Base-by-base conservation (phyloP, 2,113 vertebrate species). In the Eudyptes chrysolophus region DNA sequence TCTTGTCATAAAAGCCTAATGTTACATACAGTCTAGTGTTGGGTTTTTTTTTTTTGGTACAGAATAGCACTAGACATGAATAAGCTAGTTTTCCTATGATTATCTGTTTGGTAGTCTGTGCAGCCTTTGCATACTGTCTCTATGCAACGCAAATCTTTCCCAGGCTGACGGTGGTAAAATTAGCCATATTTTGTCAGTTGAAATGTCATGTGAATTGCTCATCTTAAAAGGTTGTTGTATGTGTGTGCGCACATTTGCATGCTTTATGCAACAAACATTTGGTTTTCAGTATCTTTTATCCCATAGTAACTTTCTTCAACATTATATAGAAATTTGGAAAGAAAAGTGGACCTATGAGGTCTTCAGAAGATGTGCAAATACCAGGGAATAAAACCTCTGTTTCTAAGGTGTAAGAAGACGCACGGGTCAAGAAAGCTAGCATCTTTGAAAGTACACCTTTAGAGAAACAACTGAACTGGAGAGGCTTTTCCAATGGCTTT, bases 171-270 rank as follows among this genome's bases (percentile, higher is more conserved):
- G 36, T 15, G 27, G n/a, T 34, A 79, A 82, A 88, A 92, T 85
- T 40, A 90, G 7, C 27, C 15, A 17, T 34, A 71, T 55, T 87
- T 58, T 92, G 21, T 76, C 69, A 57, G n/a, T 10, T 81, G 38
- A 3, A 52, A 34, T 19, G 12, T 29, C 51, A 69, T 2, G 1
- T 13, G 22, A 92, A 90, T 20, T 21, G 8, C 14, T 71, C 18
- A 29, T 62, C 36, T 89, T 76, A 61, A 57, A 85, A 82, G 34
- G 16, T 9, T n/a, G 18, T 42, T 54, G 34, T 60, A 15, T 1
- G 0, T n/a, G n/a, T 60, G 46, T 26, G 30, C 1, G 1, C 5
- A 32, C 1, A 0, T 6, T 10, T 68, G 32, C 13, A 11, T n/a
- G 44, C 18, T 40, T 87, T 42, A 77, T 29, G 17, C 27, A 87